Percentiles rank a stretch among this genome's conserved stretches.
phyloP scores from a whole-genome alignment of 2,797 vertebrate species.

The Sebastes reedi region DNA sequence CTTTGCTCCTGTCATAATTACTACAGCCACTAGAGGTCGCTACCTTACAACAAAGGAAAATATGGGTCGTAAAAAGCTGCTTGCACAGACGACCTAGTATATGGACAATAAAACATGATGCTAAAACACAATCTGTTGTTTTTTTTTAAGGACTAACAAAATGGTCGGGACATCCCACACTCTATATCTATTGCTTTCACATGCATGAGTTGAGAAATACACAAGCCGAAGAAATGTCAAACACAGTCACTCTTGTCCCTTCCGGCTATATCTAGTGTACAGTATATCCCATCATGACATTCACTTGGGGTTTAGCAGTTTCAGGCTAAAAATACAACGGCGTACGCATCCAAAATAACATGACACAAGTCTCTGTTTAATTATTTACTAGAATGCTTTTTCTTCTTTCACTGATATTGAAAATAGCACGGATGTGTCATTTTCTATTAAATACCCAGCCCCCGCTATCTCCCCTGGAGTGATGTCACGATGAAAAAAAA shows the following conservation, averaged over 20 bases:
- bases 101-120: too few relatives aligned
- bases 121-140: background rate
- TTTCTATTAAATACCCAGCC: slow-evolving; percentile 23
- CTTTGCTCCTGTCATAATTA: background rate
- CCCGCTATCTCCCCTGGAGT: background rate
- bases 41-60: background rate
- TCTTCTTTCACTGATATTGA: slow-evolving; percentile 19
- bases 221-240: background rate
- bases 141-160: background rate
- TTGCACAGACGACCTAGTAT: background rate
- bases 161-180: background rate
- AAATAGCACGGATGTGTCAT: slow-evolving; percentile 40
- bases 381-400: slow-evolving; percentile 25
- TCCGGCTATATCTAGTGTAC: background rate
- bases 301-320: background rate
- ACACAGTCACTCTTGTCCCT: background rate
- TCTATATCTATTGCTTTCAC: background rate
- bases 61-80: background rate
- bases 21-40: background rate
- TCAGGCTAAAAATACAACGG: background rate
- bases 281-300: background rate
- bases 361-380: slow-evolving; percentile 18
- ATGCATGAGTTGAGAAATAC: background rate
- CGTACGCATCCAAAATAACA: slow-evolving; percentile 19
- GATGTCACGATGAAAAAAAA: background rate